Evolutionary conservation across 2,113 vertebrate species (phyloP).

Genomic region (Poecile atricapillus): DNA sequence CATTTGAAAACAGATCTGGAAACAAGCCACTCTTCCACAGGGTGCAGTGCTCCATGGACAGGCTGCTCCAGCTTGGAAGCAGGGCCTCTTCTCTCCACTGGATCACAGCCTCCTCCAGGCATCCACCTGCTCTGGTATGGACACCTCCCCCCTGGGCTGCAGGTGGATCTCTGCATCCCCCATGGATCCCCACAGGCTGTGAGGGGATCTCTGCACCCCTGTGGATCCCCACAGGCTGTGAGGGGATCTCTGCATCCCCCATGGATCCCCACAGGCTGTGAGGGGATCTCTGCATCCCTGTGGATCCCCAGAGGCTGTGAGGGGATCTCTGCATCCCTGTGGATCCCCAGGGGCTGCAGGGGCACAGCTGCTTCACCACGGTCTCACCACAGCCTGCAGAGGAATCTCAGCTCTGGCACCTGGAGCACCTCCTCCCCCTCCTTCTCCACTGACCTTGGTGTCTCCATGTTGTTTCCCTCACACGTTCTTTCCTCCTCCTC

Average conservation of each 20-base stretch:
- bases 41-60: neutral
- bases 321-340: neutral
- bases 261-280: neutral
- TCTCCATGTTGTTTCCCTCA: neutral
- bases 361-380: neutral
- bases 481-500: neutral
- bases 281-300: neutral
- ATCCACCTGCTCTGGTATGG: rapidly evolving
- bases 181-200: too few relatives aligned
- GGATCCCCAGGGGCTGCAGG: neutral
- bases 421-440: neutral
- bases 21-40: neutral
- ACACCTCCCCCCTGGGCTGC: too few relatives aligned
- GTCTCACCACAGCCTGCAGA: rapidly evolving
- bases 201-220: too few relatives aligned
- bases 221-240: too few relatives aligned
- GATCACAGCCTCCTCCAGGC: neutral
- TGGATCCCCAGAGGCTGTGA: neutral
- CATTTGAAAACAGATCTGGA: neutral
- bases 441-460: neutral
- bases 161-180: too few relatives aligned
- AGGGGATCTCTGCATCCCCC: too few relatives aligned
- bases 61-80: neutral
- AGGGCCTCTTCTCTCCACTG: neutral
- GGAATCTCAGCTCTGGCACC: rapidly evolving